Evolutionary conservation across 1,140 invertebrate genomes (phyloP), one percentile per base, ranked within the genome.

Genomic region (Drosophila lowei): DNA sequence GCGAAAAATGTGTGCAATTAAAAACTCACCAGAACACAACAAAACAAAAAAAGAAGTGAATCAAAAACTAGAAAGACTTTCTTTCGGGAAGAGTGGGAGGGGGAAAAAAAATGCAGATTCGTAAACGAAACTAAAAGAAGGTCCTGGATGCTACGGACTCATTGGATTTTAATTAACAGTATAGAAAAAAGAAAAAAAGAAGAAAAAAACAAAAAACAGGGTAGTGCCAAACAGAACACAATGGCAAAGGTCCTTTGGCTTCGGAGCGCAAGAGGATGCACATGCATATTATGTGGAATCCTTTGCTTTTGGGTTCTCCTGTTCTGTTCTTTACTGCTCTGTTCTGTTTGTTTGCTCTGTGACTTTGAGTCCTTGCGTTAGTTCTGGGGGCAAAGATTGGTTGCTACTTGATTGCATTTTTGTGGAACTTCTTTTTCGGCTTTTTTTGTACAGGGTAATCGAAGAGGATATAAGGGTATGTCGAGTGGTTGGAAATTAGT

Each of bases 111-210:
- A 77, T 71, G 68, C 30, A 81, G 71, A 81, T 70, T 49, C 79
- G 57, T 58, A 72, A 68, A 65, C 44, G 49, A 56, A 77, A 43
- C 41, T 47, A 38, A 72, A 49, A 71, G 66, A 28, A 71, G 55
- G 63, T 68, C 23, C 63, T 41, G 16, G 34, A 38, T 38, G 34
- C 34, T 38, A 4, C 11, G 34, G 63, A 73, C 61, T 86, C 68
- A 80, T 85, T 74, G 61, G 73, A 86, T 80, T 85, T 85, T 85
- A 85, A 85, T 85, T 86, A 85, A 86, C 54, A 81, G 48, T 55
- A 64, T 60, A 44, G 57, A 28, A 60, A 28, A 9, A n/a, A 44
- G 57, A 28, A 60, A 28, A 9, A n/a, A 28, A 34, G 18, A 2
- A 53, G n/a, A 71, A 50, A 60, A 25, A 53, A 50, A 60, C 21